phyloP scores from a whole-genome alignment of 2,888 invertebrate species.

The Aphodius granarius region DNA sequence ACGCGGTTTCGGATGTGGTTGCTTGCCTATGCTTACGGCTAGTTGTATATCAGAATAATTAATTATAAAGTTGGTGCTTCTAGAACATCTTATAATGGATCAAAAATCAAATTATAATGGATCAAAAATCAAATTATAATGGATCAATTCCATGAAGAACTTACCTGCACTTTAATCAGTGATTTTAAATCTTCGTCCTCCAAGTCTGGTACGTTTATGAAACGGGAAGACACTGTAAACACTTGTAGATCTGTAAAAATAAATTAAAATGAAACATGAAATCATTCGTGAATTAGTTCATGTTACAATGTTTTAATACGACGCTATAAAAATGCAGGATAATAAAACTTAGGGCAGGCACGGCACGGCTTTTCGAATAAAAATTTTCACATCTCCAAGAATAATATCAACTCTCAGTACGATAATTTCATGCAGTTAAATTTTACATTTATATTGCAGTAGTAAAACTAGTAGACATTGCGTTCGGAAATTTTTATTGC shows the following conservation, averaged over 20 bases:
- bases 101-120: no score
- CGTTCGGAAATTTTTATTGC: conserved; percentile 53
- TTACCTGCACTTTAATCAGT: conserved; percentile 20
- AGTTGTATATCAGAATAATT: no score
- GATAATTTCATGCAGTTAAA: conserved; percentile 2
- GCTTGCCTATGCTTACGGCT: no score
- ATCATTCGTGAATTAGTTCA: neutral
- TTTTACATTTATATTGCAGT: neutral
- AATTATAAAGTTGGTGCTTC: no score
- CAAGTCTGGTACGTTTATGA: neutral
- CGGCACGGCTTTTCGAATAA: neutral
- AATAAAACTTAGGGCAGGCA: neutral
- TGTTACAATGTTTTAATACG: neutral
- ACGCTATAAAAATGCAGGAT: neutral
- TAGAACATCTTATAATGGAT: no score
- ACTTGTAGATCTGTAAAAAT: conserved; percentile 22
- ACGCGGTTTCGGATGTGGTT: no score
- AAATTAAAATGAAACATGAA: no score
- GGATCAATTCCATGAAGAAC: no score
- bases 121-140: no score
- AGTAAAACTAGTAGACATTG: neutral
- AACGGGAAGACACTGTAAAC: conserved; percentile 14
- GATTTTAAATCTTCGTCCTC: conserved; percentile 3
- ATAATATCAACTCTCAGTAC: neutral
- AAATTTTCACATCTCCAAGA: neutral